Conservation (phyloP, 2,888 invertebrate species). For the Melanophora roralis region DNA sequence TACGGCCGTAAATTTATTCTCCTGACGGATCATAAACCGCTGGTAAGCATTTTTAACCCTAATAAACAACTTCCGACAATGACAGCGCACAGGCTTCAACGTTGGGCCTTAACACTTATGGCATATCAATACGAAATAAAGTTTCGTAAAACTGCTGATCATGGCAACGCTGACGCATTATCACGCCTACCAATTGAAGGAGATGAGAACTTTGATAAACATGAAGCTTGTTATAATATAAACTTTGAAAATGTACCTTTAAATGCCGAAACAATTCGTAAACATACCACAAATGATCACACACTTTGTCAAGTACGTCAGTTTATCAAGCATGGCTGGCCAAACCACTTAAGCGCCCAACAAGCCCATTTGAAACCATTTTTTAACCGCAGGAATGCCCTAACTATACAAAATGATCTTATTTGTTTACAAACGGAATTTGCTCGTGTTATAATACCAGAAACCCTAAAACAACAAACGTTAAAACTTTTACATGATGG, state of each 20-base stretch:
- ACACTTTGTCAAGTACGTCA: not conserved
- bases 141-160: constrained; percentile 46
- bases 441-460: constrained; percentile 38
- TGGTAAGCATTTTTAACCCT: constrained; percentile 49
- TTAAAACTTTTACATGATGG: constrained; percentile 46
- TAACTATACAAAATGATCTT: constrained; percentile 1
- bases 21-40: constrained; percentile 45
- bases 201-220: constrained; percentile 45
- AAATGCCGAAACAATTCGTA: not conserved
- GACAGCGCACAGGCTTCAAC: constrained; percentile 41
- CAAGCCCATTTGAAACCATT: not conserved
- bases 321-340: not conserved
- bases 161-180: no score
- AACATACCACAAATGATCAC: constrained; percentile 9
- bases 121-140: constrained; percentile 36
- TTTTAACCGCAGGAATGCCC: not conserved
- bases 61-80: constrained; percentile 44
- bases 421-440: constrained; percentile 37
- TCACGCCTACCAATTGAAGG: constrained; percentile 50
- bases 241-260: constrained; percentile 18
- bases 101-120: constrained; percentile 38
- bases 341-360: not conserved
- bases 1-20: constrained; percentile 51
- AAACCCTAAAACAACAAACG: constrained; percentile 21
- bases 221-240: constrained; percentile 8